phyloP scores from a whole-genome alignment of 1,140 invertebrate species.

The Lucilia sericata region DNA sequence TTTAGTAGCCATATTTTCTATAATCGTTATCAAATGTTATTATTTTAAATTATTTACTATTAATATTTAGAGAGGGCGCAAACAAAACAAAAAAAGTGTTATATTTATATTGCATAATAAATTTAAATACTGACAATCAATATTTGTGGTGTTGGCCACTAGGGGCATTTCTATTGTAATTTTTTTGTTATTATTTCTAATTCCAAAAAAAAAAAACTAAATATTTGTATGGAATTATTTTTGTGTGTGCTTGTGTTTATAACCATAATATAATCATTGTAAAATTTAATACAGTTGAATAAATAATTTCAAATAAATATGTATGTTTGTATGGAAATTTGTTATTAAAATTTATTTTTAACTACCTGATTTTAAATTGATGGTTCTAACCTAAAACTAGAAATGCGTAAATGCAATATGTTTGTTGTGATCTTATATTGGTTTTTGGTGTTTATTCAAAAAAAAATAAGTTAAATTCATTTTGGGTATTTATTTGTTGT shows the following conservation, averaged over 20 bases:
- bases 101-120: neutral
- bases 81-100: neutral
- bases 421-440: too few relatives aligned
- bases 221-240: neutral
- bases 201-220: neutral
- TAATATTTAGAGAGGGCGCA: neutral
- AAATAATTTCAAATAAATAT: neutral
- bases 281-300: constrained; percentile 12
- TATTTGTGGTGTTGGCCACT: constrained; percentile 3
- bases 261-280: neutral
- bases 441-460: too few relatives aligned
- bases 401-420: too few relatives aligned
- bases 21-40: constrained; percentile 17
- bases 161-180: neutral
- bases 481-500: too few relatives aligned
- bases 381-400: too few relatives aligned
- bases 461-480: too few relatives aligned
- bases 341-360: neutral
- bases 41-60: constrained; percentile 20
- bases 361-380: neutral
- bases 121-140: neutral
- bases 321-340: neutral
- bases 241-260: neutral
- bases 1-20: constrained; percentile 29
- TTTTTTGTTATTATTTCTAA: neutral